Percentiles rank a stretch among this genome's conserved stretches.
Evolutionary conservation across 2,888 invertebrate species (phyloP).

Genomic region (Synanthedon myopaeformis): DNA sequence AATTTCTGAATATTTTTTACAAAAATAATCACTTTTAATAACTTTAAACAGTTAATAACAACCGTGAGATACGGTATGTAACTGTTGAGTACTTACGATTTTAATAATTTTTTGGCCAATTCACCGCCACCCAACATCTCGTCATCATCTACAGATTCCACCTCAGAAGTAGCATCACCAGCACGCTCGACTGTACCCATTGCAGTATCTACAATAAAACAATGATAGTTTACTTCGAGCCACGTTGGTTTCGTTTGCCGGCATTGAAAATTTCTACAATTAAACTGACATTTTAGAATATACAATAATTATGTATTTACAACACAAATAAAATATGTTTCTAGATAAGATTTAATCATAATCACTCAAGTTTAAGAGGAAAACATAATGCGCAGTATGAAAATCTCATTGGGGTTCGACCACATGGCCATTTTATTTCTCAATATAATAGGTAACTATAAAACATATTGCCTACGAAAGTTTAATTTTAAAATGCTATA

Average conservation of each 20-base stretch:
- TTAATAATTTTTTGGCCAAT: constrained; percentile 51
- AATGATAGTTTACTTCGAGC: constrained; percentile 27
- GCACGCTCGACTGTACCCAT: constrained; percentile 78
- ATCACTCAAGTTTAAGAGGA: constrained; percentile 13
- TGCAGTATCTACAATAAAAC: constrained; percentile 45
- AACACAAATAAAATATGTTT: constrained; percentile 8
- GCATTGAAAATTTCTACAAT: constrained; percentile 9
- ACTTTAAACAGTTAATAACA: no score
- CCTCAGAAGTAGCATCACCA: constrained; percentile 74
- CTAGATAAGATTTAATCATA: constrained; percentile 6
- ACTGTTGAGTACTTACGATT: background rate
- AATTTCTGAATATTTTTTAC: no score
- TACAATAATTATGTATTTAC: background rate
- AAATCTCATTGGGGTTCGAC: constrained; percentile 38
- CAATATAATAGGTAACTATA: constrained; percentile 13
- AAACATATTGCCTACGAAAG: constrained; percentile 14
- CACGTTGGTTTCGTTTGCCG: constrained; percentile 50
- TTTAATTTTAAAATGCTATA: constrained; percentile 5
- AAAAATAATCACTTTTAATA: no score
- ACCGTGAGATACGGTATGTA: no score
- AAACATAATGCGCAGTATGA: constrained; percentile 63
- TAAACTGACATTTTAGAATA: background rate
- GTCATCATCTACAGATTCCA: constrained; percentile 77
- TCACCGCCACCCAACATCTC: constrained; percentile 68
- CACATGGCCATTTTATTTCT: constrained; percentile 48